Conservation (phyloP, 2,888 invertebrate genomes). For the Troglohyphantes excavatus region DNA sequence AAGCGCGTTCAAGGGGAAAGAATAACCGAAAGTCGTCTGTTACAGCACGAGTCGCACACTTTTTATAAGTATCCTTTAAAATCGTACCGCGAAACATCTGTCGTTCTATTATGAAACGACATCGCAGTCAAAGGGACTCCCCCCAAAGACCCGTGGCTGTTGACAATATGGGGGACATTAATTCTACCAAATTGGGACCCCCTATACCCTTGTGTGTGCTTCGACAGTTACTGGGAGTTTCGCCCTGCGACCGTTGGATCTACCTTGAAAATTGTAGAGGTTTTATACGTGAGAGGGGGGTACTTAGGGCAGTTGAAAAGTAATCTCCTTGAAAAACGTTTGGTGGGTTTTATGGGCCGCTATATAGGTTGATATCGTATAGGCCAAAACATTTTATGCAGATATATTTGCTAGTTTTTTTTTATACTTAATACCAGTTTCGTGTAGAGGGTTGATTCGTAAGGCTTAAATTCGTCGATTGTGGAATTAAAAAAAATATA, state of each 20-base stretch:
- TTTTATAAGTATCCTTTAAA: constrained; percentile 14
- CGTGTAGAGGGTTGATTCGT: too few species aligned
- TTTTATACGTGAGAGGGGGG: not conserved
- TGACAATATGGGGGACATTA: constrained; percentile 64
- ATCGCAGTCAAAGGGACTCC: not conserved
- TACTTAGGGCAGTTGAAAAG: not conserved
- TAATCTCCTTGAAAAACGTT: constrained; percentile 5
- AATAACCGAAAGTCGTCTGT: not conserved
- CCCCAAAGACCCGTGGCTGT: constrained; percentile 13
- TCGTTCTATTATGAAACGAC: constrained; percentile 49
- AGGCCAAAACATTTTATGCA: too few species aligned
- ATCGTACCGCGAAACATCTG: constrained; percentile 66
- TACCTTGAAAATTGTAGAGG: constrained; percentile 30
- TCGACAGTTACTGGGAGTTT: constrained; percentile 45
- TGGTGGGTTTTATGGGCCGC: not conserved
- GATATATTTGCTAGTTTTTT: too few species aligned
- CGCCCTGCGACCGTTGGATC: not conserved
- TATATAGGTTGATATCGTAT: too few species aligned
- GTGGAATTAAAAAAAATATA: too few species aligned
- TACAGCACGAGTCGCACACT: not conserved
- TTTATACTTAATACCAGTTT: too few species aligned
- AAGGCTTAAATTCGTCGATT: too few species aligned
- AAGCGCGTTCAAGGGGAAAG: constrained; percentile 9
- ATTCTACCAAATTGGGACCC: constrained; percentile 37
- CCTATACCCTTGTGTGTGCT: not conserved